These are phyloP conservation scores for Ciconia stormi DNA, from an alignment of 2,113 vertebrate species.

Conservation along the genomic window DNA sequence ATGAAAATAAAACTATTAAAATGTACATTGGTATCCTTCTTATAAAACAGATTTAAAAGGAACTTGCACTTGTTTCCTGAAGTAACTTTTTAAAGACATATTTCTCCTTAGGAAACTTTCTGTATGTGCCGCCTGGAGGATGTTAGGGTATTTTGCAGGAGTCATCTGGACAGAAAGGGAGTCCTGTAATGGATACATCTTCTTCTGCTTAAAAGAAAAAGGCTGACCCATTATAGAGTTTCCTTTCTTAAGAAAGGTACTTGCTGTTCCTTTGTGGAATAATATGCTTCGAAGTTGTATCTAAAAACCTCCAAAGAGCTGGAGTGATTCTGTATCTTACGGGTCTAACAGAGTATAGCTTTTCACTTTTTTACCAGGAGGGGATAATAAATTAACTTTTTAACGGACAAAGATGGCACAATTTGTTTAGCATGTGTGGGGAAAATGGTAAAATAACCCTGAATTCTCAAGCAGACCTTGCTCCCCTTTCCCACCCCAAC, in stretches of 20 bases:
- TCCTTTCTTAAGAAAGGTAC: constrained; percentile 29
- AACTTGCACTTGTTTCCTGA: not conserved
- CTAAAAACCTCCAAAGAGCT: not conserved
- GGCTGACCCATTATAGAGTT: not conserved
- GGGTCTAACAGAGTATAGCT: not conserved
- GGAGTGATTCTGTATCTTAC: not conserved
- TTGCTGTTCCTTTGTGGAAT: constrained; percentile 41
- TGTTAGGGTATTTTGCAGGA: not conserved
- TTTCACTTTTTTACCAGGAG: not conserved
- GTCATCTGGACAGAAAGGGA: not conserved
- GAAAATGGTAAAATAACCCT: not conserved
- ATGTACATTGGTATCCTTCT: constrained; percentile 25
- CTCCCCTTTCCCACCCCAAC: not conserved
- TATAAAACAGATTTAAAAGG: constrained; percentile 25
- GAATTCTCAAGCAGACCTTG: not conserved
- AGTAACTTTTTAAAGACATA: not conserved
- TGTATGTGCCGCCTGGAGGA: not conserved
- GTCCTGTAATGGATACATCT: not conserved
- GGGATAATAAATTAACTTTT: not conserved
- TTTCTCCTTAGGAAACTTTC: not conserved
- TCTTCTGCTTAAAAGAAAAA: not conserved
- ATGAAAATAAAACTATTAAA: constrained; percentile 46
- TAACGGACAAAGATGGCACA: not conserved
- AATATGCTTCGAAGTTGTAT: not conserved
- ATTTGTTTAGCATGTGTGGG: not conserved